Evolutionary conservation across 2,113 vertebrate genomes (phyloP), one percentile per base, ranked within the genome.

Genomic region (Alaudala cheleensis): DNA sequence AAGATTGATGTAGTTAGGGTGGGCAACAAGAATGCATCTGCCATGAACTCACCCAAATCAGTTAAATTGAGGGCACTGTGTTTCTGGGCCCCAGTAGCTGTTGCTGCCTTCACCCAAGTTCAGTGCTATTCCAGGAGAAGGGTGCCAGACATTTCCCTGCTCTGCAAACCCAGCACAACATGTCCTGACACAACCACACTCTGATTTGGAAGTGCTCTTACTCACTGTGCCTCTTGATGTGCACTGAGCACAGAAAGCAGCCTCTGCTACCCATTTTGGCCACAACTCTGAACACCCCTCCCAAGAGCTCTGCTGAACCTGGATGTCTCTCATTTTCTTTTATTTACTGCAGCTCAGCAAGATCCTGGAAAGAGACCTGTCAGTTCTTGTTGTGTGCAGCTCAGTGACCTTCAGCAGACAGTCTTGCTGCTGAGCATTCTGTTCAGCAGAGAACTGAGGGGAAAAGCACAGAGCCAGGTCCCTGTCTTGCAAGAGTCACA

Each of bases 281-380:
- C 67, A 83, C 61, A 70, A 62, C 81, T 85, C 34, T 16, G 42
- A 40, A 33, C 65, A 62, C 3, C 2, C n/a, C 47, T 53, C 67
- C 60, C 0, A 1, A 91, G 84, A 95, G 90, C 80, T 87, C 83
- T 91, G 69, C 71, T 91, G 31, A 87, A 42, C 77, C 34, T 20
- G 81, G 21, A 40, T 51, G 20, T 33, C 33, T 95, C 88, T 88
- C 47, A 10, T 87, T 53, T 78, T 74, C 70, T 61, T 74, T 69
- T 70, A 53, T 53, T 90, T 91, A 40, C 86, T 65, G 49, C 67
- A 89, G 58, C 54, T 73, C 81, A 45, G 84, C 17, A 58, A 71
- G 92, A 88, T 74, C 86, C 82, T 90, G 58, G 60, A 64, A 81
- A 73, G 66, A 79, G 62, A 44, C 34, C 61, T 95, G 94, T 93